These are phyloP conservation scores for Lycaena phlaeas DNA, from an alignment of 2,888 invertebrate genomes.

Conservation along the genomic window DNA sequence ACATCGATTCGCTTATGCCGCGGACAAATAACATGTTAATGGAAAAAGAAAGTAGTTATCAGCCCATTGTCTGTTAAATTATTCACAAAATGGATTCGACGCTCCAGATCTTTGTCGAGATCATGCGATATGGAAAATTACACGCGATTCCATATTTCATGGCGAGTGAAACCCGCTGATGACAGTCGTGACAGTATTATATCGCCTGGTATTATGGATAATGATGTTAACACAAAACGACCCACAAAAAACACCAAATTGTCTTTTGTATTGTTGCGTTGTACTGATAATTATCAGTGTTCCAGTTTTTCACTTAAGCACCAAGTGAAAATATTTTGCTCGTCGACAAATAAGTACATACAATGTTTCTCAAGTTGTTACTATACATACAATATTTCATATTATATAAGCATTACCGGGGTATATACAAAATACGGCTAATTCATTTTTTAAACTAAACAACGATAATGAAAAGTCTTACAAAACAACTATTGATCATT, in stretches of 20 bases:
- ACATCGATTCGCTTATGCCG: not conserved
- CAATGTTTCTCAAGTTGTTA: no score
- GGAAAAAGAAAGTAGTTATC: slow-evolving; percentile 53
- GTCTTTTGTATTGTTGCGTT: slow-evolving; percentile 5
- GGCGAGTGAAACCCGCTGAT: slow-evolving; percentile 40
- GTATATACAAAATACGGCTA: no score
- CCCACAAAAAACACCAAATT: not conserved
- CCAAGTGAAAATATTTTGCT: no score
- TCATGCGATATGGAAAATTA: slow-evolving; percentile 60
- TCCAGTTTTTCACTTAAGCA: not conserved
- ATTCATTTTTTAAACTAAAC: no score
- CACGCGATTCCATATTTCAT: slow-evolving; percentile 53
- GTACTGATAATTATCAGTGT: slow-evolving; percentile 1
- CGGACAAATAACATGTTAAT: slow-evolving; percentile 8
- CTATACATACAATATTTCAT: no score
- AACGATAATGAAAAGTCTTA: no score
- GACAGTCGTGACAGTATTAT: slow-evolving; percentile 55
- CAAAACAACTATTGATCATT: no score
- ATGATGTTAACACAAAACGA: slow-evolving; percentile 24
- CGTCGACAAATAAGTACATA: no score
- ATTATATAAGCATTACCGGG: no score
- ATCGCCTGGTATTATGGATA: slow-evolving; percentile 22
- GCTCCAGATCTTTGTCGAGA: slow-evolving; percentile 55
- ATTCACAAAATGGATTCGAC: slow-evolving; percentile 63
- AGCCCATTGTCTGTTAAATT: slow-evolving; percentile 63